phyloP scores from a whole-genome alignment of 2,888 invertebrate species.

The Drosophila siamana region DNA sequence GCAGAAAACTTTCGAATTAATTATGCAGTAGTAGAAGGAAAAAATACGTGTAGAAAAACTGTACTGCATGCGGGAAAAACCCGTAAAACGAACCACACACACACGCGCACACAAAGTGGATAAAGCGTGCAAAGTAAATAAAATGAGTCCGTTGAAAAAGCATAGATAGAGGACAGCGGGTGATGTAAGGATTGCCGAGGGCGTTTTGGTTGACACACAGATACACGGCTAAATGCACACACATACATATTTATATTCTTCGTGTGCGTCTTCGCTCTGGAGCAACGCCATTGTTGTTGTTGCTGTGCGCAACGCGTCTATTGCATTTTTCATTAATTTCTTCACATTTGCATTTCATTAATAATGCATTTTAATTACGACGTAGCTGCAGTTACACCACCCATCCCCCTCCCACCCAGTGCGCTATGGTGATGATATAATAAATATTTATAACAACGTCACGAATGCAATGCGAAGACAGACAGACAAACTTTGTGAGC shows the following conservation, averaged over 20 bases:
- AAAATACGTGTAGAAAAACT: background rate
- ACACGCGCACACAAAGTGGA: no score
- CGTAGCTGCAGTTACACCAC: slow-evolving; percentile 7
- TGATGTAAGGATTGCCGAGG: background rate
- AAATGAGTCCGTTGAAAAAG: background rate
- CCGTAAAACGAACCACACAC: slow-evolving; percentile 3
- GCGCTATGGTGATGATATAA: slow-evolving; percentile 61
- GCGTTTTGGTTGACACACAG: background rate
- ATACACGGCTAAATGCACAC: background rate
- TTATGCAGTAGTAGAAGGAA: background rate
- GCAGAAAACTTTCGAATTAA: background rate
- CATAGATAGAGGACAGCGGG: background rate
- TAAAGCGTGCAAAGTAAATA: background rate
- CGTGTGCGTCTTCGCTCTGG: slow-evolving; percentile 16
- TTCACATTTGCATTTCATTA: slow-evolving; percentile 77
- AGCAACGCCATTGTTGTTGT: background rate
- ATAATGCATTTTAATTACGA: slow-evolving; percentile 78
- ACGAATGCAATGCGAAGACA: slow-evolving; percentile 49
- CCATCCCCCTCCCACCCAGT: background rate
- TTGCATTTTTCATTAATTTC: slow-evolving; percentile 64
- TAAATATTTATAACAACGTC: slow-evolving; percentile 72
- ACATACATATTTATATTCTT: background rate
- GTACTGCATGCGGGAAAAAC: background rate
- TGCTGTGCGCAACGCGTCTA: slow-evolving; percentile 15
- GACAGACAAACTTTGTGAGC: slow-evolving; percentile 35